Base-by-base conservation (phyloP, 2,888 invertebrate species). In the Lamproptera curius region DNA sequence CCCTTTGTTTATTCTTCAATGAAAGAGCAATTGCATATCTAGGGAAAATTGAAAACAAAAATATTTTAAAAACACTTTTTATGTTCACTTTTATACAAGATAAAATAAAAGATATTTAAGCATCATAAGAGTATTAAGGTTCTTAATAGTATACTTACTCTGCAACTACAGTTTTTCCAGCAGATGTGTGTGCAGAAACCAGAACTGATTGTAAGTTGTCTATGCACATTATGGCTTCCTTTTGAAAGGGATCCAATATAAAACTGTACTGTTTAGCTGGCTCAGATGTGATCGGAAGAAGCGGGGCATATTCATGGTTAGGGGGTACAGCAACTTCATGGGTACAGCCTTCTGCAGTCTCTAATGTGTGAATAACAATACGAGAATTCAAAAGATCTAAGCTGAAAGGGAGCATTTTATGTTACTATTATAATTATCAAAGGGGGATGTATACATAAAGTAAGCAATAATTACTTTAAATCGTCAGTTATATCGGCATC, bases 111-210 rank as follows among this genome's bases (percentile, higher is more conserved):
- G n/a, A n/a, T n/a, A n/a, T n/a, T n/a, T n/a, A n/a, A n/a, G n/a
- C n/a, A n/a, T n/a, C n/a, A n/a, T n/a, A n/a, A n/a, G n/a, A n/a
- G n/a, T n/a, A n/a, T n/a, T n/a, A n/a, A n/a, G n/a, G n/a, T n/a
- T n/a, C n/a, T n/a, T n/a, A n/a, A n/a, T n/a, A 41, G 0, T 37
- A 2, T 33, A 80, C 95, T 91, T 89, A 98, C 95, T 99, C 97
- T 2, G 99, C 99, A 5, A 98, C 98, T 1, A 99, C 99, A 46
- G 99, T 99, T 91, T 99, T 99, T 42, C 99, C 99, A 37, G 99
- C 99, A 2, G 99, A 99, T 0, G 99, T 99, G 73, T 99, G 99
- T 5, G 99, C 99, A 1, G 99, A 99, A 0, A 99, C 99, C 35
- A 99, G 89, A 3, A 99, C 99, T 8, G 98, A 98, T 72, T 99